phyloP scores from a whole-genome alignment of 2,797 vertebrate genomes.

The Fistularia commersonii region DNA sequence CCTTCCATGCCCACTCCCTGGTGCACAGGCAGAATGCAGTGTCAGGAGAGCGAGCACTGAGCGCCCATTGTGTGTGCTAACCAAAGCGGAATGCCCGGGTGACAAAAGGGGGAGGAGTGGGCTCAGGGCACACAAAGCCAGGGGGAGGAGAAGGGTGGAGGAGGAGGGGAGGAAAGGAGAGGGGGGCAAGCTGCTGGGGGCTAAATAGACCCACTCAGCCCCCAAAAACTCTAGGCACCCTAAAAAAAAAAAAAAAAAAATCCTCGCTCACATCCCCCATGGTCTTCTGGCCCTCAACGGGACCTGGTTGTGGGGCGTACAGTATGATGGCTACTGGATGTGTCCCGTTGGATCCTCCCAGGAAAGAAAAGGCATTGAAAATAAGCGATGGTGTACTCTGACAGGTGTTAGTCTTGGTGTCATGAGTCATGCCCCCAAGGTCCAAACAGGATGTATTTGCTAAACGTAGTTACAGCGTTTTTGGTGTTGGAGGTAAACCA shows the following conservation, averaged over 20 bases:
- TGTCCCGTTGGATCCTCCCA: slow-evolving; percentile 3
- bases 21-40: slow-evolving; percentile 81
- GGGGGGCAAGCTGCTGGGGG: slow-evolving; percentile 66
- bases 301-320: slow-evolving; percentile 35
- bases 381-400: neutral
- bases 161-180: slow-evolving; percentile 27
- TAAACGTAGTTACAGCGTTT: slow-evolving; percentile 30
- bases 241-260: no score
- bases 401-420: slow-evolving; percentile 31
- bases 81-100: slow-evolving; percentile 98
- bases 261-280: slow-evolving; percentile 21
- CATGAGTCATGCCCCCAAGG: slow-evolving; percentile 49
- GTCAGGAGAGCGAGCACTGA: slow-evolving; percentile 87
- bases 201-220: slow-evolving; percentile 76
- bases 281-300: slow-evolving; percentile 36
- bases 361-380: slow-evolving; percentile 16
- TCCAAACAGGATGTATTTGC: slow-evolving; percentile 43
- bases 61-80: slow-evolving; percentile 95
- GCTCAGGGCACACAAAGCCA: slow-evolving; percentile 85
- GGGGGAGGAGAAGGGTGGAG: slow-evolving; percentile 78
- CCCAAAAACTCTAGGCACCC: slow-evolving; percentile 70
- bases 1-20: slow-evolving; percentile 64
- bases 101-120: slow-evolving; percentile 94
- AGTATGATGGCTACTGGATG: slow-evolving; percentile 23
- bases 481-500: slow-evolving; percentile 27